A percentile compares a stretch with the other conserved stretches of the same genome.
Evolutionary conservation across 2,113 vertebrate species (phyloP).

Genomic region (Addax nasomaculatus): DNA sequence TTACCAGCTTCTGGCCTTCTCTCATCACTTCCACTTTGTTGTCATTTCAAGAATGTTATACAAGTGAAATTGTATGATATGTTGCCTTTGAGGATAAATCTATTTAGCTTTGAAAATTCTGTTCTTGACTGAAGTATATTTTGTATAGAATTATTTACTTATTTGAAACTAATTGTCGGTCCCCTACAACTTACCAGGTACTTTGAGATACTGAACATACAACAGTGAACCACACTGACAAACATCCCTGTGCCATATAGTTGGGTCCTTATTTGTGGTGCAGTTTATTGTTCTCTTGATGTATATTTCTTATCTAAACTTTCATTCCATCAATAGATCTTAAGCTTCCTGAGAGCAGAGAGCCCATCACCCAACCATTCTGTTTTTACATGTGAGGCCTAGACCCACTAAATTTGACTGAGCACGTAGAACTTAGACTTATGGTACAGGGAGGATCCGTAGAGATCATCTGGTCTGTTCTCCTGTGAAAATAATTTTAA

Average conservation of each 20-base stretch:
- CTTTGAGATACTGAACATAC: not conserved
- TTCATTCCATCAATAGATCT: not conserved
- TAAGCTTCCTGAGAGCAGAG: not conserved
- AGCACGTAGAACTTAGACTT: not conserved
- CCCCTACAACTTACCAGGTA: not conserved
- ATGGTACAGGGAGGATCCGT: accelerated
- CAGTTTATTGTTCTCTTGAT: not conserved
- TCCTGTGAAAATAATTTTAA: not conserved
- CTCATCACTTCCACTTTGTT: not conserved
- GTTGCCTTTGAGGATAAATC: not conserved
- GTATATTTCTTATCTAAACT: not conserved
- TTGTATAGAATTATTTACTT: not conserved
- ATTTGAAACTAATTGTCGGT: not conserved
- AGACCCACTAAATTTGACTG: not conserved
- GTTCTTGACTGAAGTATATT: not conserved
- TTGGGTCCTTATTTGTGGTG: not conserved
- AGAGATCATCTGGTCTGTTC: not conserved
- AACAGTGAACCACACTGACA: not conserved
- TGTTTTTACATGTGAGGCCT: not conserved
- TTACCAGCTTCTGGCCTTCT: not conserved
- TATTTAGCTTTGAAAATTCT: not conserved
- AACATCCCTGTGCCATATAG: not conserved
- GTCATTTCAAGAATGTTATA: not conserved
- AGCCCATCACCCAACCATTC: not conserved
- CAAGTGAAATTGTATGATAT: not conserved